Evolutionary conservation across 2,888 invertebrate genomes (phyloP), one percentile per base, ranked within the genome.

Genomic region (Dinocampus coccinellae): DNA sequence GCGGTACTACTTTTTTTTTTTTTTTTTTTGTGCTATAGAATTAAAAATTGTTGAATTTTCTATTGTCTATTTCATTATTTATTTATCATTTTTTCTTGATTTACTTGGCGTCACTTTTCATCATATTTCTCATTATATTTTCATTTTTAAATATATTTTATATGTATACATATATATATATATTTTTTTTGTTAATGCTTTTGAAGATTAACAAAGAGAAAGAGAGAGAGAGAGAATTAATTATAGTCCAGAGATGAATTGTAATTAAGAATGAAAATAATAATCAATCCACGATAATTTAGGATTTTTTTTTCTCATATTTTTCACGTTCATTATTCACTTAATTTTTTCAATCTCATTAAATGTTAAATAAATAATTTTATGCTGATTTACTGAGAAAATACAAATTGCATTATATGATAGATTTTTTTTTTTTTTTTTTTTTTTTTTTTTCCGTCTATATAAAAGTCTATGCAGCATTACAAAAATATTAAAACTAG

Each of bases 401-500:
- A 60, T 36, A 33, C 33, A 36, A 34, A 60, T 60, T 33, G 34
- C 33, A 34, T 34, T 13, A 29, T 13, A 26, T 13, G 16, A 62
- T 61, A 39, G 7, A 4, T 33, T 33, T 39, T 3, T 16, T 42
- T 6, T 64, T 36, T 36, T 9, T 55, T 2, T 39, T 36, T 62
- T 24, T 55, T 47, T 42, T 69, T 13, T 66, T 61, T 36, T 58
- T 70, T 63, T 60, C 16, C 16, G 33, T 73, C 64, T 70, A 73
- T 73, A 74, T 64, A 83, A 77, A 74, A 55, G 42, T 75, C 82
- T 84, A 84, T 81, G 86, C 87, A 80, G 84, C 80, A 82, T 87
- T 87, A 87, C 86, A 87, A 87, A 87, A 87, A 87, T 87, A 86
- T 87, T 87, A 86, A 87, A 86, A 85, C 87, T 87, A 87, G 82